phyloP scores from a whole-genome alignment of 2,888 invertebrate genomes.

The Deilephila porcellus region DNA sequence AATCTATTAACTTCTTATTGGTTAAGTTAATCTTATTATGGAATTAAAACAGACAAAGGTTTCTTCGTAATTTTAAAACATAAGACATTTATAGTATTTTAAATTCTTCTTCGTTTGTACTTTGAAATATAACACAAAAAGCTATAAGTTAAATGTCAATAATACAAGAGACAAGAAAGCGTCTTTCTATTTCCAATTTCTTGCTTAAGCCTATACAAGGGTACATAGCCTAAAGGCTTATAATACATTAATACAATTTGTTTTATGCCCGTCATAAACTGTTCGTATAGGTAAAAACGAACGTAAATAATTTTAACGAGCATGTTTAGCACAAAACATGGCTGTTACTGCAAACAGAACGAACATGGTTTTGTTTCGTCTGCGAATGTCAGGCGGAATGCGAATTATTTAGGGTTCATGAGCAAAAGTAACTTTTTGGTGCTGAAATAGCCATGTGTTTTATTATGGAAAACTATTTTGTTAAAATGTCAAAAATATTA shows the following conservation, averaged over 20 bases:
- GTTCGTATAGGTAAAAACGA: background rate
- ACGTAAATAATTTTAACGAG: conserved; percentile 10
- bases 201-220: background rate
- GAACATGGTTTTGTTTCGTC: background rate
- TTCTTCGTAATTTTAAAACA: too few species aligned
- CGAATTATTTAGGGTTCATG: background rate
- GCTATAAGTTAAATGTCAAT: too few species aligned
- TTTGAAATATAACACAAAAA: too few species aligned
- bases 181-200: background rate
- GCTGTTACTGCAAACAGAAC: background rate
- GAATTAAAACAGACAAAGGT: too few species aligned
- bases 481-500: too few species aligned
- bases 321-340: background rate
- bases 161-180: too few species aligned
- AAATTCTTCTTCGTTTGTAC: too few species aligned
- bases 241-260: background rate
- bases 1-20: too few species aligned
- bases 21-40: too few species aligned
- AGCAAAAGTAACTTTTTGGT: background rate
- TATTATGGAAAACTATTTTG: background rate
- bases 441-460: background rate
- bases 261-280: background rate
- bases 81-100: too few species aligned
- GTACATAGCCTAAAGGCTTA: background rate
- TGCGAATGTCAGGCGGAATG: background rate